A percentile compares a stretch with the other conserved stretches of the same genome.
Evolutionary conservation across 1,140 invertebrate genomes (phyloP).

Genomic region (Drosophila tristis): DNA sequence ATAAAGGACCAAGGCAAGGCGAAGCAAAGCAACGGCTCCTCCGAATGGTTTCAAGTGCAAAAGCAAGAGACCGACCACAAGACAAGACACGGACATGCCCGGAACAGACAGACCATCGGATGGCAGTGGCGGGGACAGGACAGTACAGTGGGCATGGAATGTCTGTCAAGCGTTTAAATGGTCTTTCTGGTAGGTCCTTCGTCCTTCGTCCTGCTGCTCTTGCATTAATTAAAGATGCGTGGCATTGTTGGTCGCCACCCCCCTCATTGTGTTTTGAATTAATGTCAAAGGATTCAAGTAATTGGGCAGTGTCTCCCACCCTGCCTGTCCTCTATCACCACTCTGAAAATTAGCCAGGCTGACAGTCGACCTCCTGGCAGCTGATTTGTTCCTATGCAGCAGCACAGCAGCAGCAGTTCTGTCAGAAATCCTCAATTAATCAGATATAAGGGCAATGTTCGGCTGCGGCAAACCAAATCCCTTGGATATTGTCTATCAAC

Average conservation of each 20-base stretch:
- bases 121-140: neutral
- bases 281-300: conserved; percentile 59
- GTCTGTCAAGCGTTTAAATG: conserved; percentile 56
- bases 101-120: conserved; percentile 1
- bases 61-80: conserved; percentile 43
- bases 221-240: conserved; percentile 69
- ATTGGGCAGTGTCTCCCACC: conserved; percentile 33
- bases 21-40: neutral
- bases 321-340: neutral
- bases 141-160: conserved; percentile 5
- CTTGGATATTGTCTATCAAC: neutral
- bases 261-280: conserved; percentile 56
- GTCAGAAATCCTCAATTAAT: conserved; percentile 8
- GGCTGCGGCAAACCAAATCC: neutral
- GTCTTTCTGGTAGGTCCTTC: conserved; percentile 15
- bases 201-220: conserved; percentile 22
- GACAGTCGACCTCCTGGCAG: conserved; percentile 21
- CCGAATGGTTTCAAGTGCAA: conserved; percentile 58
- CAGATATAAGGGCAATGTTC: neutral
- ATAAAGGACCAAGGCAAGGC: conserved; percentile 42
- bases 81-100: conserved; percentile 35
- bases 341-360: conserved; percentile 30
- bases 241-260: conserved; percentile 38
- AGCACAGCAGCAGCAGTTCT: neutral
- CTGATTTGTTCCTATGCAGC: conserved; percentile 12